Percentiles rank a stretch among this genome's conserved stretches.
phyloP scores from a whole-genome alignment of 2,888 invertebrate genomes.

The Entomobrya proxima region DNA sequence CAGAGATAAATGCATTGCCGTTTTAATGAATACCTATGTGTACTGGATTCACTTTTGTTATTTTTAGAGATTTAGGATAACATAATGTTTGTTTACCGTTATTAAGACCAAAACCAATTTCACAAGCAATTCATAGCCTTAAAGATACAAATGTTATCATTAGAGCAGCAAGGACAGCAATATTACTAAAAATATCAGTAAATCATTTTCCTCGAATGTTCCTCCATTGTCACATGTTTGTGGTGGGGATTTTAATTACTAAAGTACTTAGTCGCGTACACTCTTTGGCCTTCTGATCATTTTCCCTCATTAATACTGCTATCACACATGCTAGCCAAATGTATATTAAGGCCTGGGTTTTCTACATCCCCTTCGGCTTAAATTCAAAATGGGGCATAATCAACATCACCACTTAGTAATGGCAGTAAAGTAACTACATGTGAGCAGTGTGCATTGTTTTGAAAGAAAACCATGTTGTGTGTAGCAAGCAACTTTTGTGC shows the following conservation, averaged over 20 bases:
- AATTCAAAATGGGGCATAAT: too few species aligned
- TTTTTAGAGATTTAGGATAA: too few species aligned
- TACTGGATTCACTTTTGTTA: too few species aligned
- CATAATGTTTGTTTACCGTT: too few species aligned
- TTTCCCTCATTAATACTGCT: constrained; percentile 17
- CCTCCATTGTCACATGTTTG: background rate
- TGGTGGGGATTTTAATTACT: constrained; percentile 17
- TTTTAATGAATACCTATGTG: too few species aligned
- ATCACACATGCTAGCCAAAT: background rate
- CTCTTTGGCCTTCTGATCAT: background rate
- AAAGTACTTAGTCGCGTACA: constrained; percentile 11
- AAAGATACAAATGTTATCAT: too few species aligned
- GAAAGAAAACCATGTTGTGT: background rate
- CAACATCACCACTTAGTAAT: background rate
- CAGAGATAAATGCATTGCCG: too few species aligned
- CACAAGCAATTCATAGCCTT: too few species aligned
- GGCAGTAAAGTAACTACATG: background rate
- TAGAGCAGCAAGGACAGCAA: too few species aligned
- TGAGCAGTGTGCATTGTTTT: background rate
- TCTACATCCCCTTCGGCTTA: background rate
- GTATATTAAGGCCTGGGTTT: background rate
- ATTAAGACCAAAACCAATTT: too few species aligned
- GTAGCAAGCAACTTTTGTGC: background rate
- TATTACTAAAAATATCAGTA: too few species aligned
- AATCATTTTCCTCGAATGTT: background rate